A percentile compares a stretch with the other conserved stretches of the same genome.
Conservation (phyloP, 2,113 vertebrate species). For the Otus sunia region DNA sequence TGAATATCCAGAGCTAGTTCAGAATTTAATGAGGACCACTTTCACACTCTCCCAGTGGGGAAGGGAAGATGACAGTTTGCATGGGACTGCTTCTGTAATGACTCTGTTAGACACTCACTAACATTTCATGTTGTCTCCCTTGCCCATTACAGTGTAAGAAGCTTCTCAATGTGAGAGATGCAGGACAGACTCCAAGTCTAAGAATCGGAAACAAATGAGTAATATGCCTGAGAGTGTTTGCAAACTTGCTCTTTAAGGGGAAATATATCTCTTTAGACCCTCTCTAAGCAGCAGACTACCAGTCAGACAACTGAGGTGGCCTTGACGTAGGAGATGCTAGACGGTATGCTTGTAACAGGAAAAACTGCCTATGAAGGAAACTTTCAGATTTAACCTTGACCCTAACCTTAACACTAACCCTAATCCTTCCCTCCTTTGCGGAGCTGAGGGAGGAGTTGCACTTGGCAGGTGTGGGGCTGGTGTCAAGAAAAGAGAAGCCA, state of each 20-base stretch:
- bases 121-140: background rate
- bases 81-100: background rate
- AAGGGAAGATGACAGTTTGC: background rate
- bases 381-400: background rate
- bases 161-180: background rate
- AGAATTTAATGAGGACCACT: background rate
- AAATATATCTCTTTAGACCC: background rate
- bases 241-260: background rate
- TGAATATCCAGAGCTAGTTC: background rate
- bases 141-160: background rate
- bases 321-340: background rate
- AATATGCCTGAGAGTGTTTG: background rate
- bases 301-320: background rate
- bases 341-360: background rate
- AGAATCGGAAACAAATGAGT: background rate
- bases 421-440: background rate
- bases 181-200: background rate
- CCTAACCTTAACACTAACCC: background rate
- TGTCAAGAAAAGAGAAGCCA: background rate
- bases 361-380: background rate
- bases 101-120: fast-evolving
- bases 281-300: background rate
- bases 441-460: background rate
- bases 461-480: background rate
- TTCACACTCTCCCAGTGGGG: background rate